phyloP scores from a whole-genome alignment of 2,113 vertebrate genomes.

The Zonotrichia leucophrys region DNA sequence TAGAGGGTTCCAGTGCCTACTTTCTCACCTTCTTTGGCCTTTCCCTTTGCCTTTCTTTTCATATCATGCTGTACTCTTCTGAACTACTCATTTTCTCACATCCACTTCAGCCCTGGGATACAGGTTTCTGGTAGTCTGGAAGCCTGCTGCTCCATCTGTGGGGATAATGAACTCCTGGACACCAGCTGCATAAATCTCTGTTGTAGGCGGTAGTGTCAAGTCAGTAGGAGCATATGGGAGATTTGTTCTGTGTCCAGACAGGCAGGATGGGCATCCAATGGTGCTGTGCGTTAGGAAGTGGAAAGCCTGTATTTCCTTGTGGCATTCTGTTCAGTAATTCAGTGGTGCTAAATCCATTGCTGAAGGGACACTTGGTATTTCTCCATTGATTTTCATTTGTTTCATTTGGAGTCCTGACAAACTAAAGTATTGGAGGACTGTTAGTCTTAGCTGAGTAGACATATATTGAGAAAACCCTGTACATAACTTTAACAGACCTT shows the following conservation, averaged over 20 bases:
- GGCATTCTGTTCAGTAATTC: background rate
- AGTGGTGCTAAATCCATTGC: background rate
- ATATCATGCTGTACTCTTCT: background rate
- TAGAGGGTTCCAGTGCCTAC: background rate
- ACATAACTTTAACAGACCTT: conserved; percentile 34
- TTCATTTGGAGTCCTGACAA: conserved; percentile 34
- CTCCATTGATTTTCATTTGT: background rate
- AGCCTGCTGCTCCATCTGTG: background rate
- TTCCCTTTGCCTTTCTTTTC: background rate
- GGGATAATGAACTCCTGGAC: conserved; percentile 14
- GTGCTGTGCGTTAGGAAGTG: background rate
- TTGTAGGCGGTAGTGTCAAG: background rate
- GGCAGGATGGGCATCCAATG: background rate
- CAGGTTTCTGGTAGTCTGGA: background rate
- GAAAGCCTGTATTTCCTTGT: background rate
- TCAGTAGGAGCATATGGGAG: background rate
- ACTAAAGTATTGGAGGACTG: background rate
- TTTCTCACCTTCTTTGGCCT: background rate
- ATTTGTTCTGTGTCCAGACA: background rate
- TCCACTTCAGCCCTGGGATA: background rate
- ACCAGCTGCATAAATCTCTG: conserved; percentile 13
- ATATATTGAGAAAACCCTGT: background rate
- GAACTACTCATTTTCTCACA: background rate
- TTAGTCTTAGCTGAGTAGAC: conserved; percentile 18
- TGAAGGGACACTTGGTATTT: background rate